These are phyloP conservation scores for Chrysaora quinquecirrha DNA, from an alignment of 30 jellyfish, hydroid and myxozoan species.

Conservation along the genomic window DNA sequence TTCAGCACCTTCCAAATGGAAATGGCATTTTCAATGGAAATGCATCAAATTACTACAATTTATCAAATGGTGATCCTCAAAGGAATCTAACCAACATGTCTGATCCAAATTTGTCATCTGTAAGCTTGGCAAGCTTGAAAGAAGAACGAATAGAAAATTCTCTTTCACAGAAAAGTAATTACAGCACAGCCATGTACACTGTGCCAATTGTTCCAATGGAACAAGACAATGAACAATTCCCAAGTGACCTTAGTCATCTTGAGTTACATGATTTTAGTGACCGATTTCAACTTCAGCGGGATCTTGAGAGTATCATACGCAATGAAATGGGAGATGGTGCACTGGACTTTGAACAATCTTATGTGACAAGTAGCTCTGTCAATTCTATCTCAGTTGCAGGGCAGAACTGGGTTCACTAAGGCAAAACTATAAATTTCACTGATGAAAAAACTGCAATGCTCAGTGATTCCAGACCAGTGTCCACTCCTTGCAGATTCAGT, in stretches of 20 bases:
- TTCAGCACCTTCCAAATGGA: constrained; percentile 73
- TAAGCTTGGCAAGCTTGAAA: constrained; percentile 47
- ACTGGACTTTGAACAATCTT: constrained; percentile 58
- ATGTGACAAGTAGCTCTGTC: constrained; percentile 50
- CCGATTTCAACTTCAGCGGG: constrained; percentile 92
- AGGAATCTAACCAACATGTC: constrained; percentile 30
- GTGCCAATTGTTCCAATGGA: constrained; percentile 45
- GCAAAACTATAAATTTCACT: not conserved
- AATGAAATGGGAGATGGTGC: constrained; percentile 90
- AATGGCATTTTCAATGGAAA: constrained; percentile 24
- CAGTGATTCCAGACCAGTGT: not conserved
- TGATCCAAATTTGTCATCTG: constrained; percentile 69
- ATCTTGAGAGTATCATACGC: constrained; percentile 83
- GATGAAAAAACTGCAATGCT: not conserved
- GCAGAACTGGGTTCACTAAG: constrained; percentile 84
- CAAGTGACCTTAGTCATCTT: constrained; percentile 93
- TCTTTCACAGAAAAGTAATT: not conserved
- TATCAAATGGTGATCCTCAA: not conserved
- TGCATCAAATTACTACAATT: not conserved
- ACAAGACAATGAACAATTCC: constrained; percentile 74
- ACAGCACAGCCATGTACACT: constrained; percentile 27
- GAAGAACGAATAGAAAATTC: constrained; percentile 20
- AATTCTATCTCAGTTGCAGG: constrained; percentile 66
- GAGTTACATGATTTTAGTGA: constrained; percentile 88
- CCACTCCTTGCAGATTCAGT: not conserved